Base-by-base conservation (phyloP, 2,113 vertebrate genomes). In the Ramphastos sulfuratus region DNA sequence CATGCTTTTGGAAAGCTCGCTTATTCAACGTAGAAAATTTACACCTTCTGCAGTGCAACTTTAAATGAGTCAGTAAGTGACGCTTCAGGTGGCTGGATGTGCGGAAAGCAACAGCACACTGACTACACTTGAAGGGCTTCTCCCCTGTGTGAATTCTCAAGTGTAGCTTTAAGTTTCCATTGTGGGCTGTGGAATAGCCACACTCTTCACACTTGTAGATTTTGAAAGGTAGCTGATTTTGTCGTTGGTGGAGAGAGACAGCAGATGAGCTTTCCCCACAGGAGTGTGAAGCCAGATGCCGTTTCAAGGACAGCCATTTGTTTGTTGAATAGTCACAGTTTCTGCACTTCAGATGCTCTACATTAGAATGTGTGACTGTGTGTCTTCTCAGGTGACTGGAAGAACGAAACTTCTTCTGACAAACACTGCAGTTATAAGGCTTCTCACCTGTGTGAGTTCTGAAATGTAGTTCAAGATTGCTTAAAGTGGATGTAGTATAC, bases 321-420 rank as follows among this genome's bases (percentile, higher is more conserved):
- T 7, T 74, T 21, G 95, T 86, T 1, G 93, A 85, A 48, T 84
- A 97, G 58, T 79, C 84, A 46, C 96, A 97, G 46, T 6, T 76
- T 8, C 3, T 42, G 80, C 96, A 97, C 58, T 91, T 95, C 58
- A 94, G 59, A 18, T 52, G 10, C 4, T 58, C 27, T 11, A 1
- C 0, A 1, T 67, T 78, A 8, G 52, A 59, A 70, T 97, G 96
- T 0, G 75, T 79, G 15, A 96, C 4, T 1, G 18, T 7, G 79
- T 97, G 96, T 30, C 96, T 90, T 15, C 87, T 97, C 33, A 96
- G 81, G 66, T 96, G 95, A 48, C 96, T 96, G 52, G 96, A 93
- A 39, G 93, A 95, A n/a, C 95, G 93, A 25, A 96, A 97, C 20
- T 39, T 83, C 89, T 78, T 96, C 72, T 94, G 93, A 37, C 96